These are phyloP conservation scores for Festucalex cinctus DNA, from an alignment of 2,113 vertebrate genomes.

Conservation along the genomic window DNA sequence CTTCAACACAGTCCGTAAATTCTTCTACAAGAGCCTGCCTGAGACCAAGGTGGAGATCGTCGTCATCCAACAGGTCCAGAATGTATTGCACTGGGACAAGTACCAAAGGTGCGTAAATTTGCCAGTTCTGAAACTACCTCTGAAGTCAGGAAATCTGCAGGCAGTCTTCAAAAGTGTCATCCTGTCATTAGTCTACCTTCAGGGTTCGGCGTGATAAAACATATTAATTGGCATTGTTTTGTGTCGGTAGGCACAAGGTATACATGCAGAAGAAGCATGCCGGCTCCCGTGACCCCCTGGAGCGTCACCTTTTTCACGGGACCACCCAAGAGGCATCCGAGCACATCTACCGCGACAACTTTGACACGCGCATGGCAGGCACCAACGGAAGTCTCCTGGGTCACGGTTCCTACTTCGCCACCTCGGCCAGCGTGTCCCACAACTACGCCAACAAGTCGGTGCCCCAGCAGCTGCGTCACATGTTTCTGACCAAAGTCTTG, in stretches of 20 bases:
- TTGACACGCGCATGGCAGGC: conserved; percentile 58
- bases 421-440: conserved; percentile 27
- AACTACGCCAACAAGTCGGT: fast-evolving
- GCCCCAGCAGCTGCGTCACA: conserved; percentile 1
- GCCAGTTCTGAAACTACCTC: not conserved
- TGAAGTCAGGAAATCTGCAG: not conserved
- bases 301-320: conserved; percentile 63
- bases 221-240: not conserved
- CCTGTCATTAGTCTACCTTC: not conserved
- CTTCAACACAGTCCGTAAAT: conserved; percentile 16
- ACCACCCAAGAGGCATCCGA: conserved; percentile 24
- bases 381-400: conserved; percentile 39
- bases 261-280: conserved; percentile 35
- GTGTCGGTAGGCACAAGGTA: conserved; percentile 40
- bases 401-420: conserved; percentile 53
- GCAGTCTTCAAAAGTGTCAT: not conserved
- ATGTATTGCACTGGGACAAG: conserved; percentile 64
- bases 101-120: conserved; percentile 49
- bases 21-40: conserved; percentile 43
- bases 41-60: conserved; percentile 46
- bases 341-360: conserved; percentile 59
- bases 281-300: conserved; percentile 14
- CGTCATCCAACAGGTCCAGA: conserved; percentile 61
- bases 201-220: no score
- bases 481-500: conserved; percentile 66